Base-by-base conservation (phyloP, 2,113 vertebrate species). In the Marcusenius ussheri region DNA sequence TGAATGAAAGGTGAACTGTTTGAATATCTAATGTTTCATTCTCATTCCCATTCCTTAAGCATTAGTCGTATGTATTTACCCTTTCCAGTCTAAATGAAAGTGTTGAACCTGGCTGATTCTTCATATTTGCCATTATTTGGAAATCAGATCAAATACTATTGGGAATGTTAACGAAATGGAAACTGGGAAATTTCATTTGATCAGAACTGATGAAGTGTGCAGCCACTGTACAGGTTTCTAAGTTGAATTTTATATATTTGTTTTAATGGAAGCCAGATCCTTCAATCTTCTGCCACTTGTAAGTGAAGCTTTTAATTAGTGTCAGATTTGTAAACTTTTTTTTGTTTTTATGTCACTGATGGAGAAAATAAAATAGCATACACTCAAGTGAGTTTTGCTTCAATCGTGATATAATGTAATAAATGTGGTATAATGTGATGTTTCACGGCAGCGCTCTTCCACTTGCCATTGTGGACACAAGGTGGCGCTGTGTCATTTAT, bases 401-500 rank as follows among this genome's bases (percentile, higher is more conserved):
- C n/a, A 7, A 8, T 80, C 47, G 19, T 46, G 66, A 45, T 88
- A 45, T 49, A 27, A 45, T 56, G 45, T 56, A 11, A 62, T 45
- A 70, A 70, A 47, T 66, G 39, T 47, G 42, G 13, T 8, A 3
- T 70, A 31, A 42, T 74, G 51, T 35, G n/a, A 70, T 77, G 11
- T n/a, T 62, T 24, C 19, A 31, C 45, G 5, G 46, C 31, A 11
- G 39, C 0, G 6, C 35, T 45, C 35, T 27, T 9, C 15, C 2
- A 17, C n/a, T 35, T 84, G 50, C 31, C 42, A 13, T 10, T 90
- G 19, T 90, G 83, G 46, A 88, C 91, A 91, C 89, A 42, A 91
- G 92, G 89, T 92, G 87, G 90, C 83, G 89, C 91, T 92, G 87
- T 91, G 77, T 58, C 21, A 45, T 89, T 84, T 58, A 84, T 83